Conservation (phyloP, 2,888 invertebrate genomes). For the Drosophila anomalata region DNA sequence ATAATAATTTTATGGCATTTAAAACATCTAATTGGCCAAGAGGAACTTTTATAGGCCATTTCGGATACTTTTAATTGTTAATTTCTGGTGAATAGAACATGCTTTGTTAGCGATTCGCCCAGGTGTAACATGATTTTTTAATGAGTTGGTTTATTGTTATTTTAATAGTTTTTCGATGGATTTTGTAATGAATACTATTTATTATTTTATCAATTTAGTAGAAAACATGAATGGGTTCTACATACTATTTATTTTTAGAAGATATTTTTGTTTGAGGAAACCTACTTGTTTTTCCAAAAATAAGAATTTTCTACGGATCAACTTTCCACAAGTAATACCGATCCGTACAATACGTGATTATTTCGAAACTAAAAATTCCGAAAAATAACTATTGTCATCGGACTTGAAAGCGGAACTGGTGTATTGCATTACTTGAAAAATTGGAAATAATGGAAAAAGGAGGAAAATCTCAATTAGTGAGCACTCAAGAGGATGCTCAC, state of each 20-base stretch:
- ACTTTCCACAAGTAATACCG: neutral
- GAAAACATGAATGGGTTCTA: neutral
- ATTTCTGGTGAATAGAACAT: neutral
- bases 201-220: neutral
- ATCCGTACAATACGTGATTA: slow-evolving; percentile 10
- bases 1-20: slow-evolving; percentile 68
- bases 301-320: neutral
- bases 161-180: slow-evolving; percentile 27
- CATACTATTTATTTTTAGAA: neutral
- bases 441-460: slow-evolving; percentile 17
- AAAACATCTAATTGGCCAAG: slow-evolving; percentile 64
- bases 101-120: slow-evolving; percentile 19
- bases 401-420: slow-evolving; percentile 48
- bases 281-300: neutral
- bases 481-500: slow-evolving; percentile 36
- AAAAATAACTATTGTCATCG: slow-evolving; percentile 19
- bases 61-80: slow-evolving; percentile 37
- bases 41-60: slow-evolving; percentile 30
- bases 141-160: slow-evolving; percentile 39
- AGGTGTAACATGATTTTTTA: slow-evolving; percentile 45
- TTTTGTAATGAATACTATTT: slow-evolving; percentile 32
- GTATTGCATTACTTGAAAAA: slow-evolving; percentile 27
- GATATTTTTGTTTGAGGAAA: neutral
- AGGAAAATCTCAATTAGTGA: slow-evolving; percentile 61
- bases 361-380: slow-evolving; percentile 1